Evolutionary conservation across 2,797 vertebrate genomes (phyloP), one percentile per base, ranked within the genome.

Genomic region (Oryzias sinensis): DNA sequence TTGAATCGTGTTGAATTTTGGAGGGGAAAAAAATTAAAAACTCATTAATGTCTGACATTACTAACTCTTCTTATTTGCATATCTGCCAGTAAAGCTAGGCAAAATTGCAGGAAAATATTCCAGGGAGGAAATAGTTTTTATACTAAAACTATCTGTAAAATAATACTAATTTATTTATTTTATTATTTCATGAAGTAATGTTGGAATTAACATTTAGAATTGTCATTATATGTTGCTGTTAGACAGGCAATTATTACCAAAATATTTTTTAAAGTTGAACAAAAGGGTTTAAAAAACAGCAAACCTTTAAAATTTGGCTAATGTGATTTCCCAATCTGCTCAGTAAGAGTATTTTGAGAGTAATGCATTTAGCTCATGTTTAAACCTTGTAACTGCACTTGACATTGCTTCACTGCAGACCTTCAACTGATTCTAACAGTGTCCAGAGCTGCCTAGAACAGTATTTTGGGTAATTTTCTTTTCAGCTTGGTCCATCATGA

Each of bases 241-340:
- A 11, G 33, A 37, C 33, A 37, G 33, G 9, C 11, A 11, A 33
- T 27, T 33, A 33, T 33, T 4, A 3, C 2, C 11, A 3, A 11
- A 37, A 37, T 37, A 37, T 37, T 13, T 9, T 37, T 37, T 9
- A 44, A n/a, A 44, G 5, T n/a, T 8, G 18, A 45, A 14, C 4
- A 45, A 46, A 46, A 46, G 63, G 48, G 79, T 72, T 76, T 62
- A 73, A 79, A 72, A 74, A 79, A 48, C 67, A 59, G 43, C 11
- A 62, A 77, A 71, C 66, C 72, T 63, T 53, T 53, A 67, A 20
- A 24, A 57, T 77, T 67, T 54, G 47, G 18, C 43, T 80, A 73
- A 83, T 83, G 57, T 70, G 68, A 76, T 87, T 84, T 74, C 53
- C 62, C 24, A 13, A 42, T 20, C 53, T 70, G 59, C 64, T 79